Conservation (phyloP, 2,113 vertebrate species). For the Nyctibius bracteatus region DNA sequence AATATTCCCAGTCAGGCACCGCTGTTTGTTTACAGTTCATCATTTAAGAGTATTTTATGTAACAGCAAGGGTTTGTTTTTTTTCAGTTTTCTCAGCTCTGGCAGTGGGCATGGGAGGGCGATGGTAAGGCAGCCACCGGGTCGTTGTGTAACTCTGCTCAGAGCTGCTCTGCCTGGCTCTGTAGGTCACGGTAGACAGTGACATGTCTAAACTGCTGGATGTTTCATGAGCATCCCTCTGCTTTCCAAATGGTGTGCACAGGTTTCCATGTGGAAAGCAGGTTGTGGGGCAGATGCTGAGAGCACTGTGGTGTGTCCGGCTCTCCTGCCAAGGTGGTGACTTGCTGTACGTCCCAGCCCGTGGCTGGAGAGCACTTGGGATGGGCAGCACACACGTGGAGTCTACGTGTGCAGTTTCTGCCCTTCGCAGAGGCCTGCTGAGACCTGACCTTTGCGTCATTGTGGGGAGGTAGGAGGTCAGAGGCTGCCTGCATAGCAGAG, state of each 20-base stretch:
- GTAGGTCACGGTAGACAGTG: no score
- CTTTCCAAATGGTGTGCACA: neutral
- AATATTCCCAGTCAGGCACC: neutral
- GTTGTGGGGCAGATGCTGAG: neutral
- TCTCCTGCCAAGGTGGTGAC: neutral
- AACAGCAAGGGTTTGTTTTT: neutral
- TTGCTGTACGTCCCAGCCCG: fast-evolving
- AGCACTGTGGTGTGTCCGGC: fast-evolving
- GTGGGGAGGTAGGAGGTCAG: neutral
- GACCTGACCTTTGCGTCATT: neutral
- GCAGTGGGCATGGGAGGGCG: neutral
- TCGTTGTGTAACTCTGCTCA: neutral
- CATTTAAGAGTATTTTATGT: neutral
- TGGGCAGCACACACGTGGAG: neutral
- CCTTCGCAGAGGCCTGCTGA: neutral
- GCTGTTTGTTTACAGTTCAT: neutral
- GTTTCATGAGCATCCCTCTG: neutral
- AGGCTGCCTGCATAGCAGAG: neutral
- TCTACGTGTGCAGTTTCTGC: neutral
- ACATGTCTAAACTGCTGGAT: fast-evolving
- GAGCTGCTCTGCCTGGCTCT: neutral
- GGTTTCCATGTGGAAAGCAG: neutral
- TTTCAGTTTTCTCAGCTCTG: neutral
- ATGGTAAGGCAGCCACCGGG: neutral
- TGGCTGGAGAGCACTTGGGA: neutral